Conservation (phyloP, 2,888 invertebrate genomes). For the Platycheirus rosarum region DNA sequence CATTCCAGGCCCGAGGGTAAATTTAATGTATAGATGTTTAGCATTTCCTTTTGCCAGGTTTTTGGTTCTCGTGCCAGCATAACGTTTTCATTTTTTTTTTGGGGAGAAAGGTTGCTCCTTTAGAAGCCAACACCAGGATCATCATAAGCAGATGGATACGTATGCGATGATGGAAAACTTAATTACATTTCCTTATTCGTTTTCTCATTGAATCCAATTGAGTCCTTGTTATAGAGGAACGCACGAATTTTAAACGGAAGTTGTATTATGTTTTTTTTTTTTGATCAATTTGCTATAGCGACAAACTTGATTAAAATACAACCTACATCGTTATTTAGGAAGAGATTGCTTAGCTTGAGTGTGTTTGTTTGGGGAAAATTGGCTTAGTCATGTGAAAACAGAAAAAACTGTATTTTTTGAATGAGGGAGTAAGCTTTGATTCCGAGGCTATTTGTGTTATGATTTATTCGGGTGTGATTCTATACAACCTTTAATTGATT, state of each 20-base stretch:
- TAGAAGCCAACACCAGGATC: constrained; percentile 14
- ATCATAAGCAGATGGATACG: constrained; percentile 49
- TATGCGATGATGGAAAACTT: constrained; percentile 63
- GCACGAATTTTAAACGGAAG: constrained; percentile 31
- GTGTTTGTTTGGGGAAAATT: constrained; percentile 14
- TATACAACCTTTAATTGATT: too few relatives aligned
- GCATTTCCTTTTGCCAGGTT: constrained; percentile 49
- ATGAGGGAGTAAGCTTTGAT: constrained; percentile 13
- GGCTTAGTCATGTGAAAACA: constrained; percentile 29
- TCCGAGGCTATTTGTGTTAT: too few relatives aligned
- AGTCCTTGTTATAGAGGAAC: constrained; percentile 26
- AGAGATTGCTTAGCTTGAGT: constrained; percentile 12
- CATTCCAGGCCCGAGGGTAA: constrained; percentile 54
- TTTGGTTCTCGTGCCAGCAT: constrained; percentile 5
- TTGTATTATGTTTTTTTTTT: constrained; percentile 22
- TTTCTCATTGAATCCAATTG: constrained; percentile 62
- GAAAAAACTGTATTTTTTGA: neutral
- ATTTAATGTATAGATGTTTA: constrained; percentile 73
- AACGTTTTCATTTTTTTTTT: constrained; percentile 27
- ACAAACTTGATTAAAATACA: constrained; percentile 63
- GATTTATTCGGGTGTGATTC: too few relatives aligned
- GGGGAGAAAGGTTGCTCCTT: neutral
- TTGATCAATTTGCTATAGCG: constrained; percentile 38
- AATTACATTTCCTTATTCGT: constrained; percentile 72
- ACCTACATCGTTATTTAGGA: constrained; percentile 38